Evolutionary conservation across 2,797 vertebrate genomes (phyloP), one percentile per base, ranked within the genome.

Genomic region (Diceros bicornis): DNA sequence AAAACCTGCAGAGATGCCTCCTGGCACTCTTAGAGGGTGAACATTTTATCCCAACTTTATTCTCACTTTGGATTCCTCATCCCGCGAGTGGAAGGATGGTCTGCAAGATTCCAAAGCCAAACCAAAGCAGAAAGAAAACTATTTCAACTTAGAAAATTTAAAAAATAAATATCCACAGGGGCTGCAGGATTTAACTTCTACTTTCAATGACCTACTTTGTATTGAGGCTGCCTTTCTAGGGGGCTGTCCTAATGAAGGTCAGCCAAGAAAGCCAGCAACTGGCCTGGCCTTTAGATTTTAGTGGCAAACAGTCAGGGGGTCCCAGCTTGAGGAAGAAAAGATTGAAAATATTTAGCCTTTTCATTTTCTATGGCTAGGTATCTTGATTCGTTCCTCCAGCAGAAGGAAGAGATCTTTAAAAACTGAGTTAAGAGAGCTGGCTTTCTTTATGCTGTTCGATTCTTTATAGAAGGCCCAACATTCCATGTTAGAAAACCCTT

Each of bases 361-460:
- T 47, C 37, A 27, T 29, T 91, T 17, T 9, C 74, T 84, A 23
- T n/a, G 7, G 87, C 29, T 57, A 6, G 1, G 0, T 89, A 25
- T 55, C 25, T 37, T 29, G 27, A 78, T 52, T 92, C 91, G 12
- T 47, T 85, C 84, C 68, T 52, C 41, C 27, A 50, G 29, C 5
- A 61, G 41, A 85, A 89, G 18, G 50, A 93, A 88, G 77, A 6
- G 4, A 34, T n/a, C 79, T 61, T 92, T 94, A 66, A 93, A 86
- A 69, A 21, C 47, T 0, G 23, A 61, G 25, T 86, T 37, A 50
- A 94, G 32, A 34, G 25, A 66, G 27, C 84, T 69, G 62, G 32
- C 23, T 50, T 82, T 89, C 50, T 25, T 37, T 81, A 34, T 14
- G 55, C 55, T 6, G 0, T 84, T 57, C 2, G 9, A 59, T 50